Evolutionary conservation across 2,113 vertebrate genomes (phyloP).

Genomic region (Polypterus bichir): DNA sequence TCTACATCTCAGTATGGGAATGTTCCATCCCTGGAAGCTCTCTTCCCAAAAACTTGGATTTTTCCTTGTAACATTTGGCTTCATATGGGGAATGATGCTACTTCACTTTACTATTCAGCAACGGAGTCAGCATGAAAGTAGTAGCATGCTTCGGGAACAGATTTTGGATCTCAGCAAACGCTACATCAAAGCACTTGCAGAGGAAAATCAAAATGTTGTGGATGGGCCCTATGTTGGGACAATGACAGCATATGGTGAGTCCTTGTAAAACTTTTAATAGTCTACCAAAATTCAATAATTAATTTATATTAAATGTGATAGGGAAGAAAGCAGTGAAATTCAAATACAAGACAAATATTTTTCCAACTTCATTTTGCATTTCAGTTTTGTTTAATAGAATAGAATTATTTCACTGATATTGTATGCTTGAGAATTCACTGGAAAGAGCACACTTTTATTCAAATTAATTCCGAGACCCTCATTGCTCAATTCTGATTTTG

Average conservation of each 20-base stretch:
- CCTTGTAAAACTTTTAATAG: no score
- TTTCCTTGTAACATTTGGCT: slow-evolving; percentile 93
- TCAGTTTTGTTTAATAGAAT: no score
- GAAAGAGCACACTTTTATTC: no score
- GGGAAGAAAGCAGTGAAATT: no score
- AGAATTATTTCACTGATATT: no score
- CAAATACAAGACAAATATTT: no score
- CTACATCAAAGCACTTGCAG: slow-evolving; percentile 91
- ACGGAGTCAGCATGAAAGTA: slow-evolving; percentile 83
- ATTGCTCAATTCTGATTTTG: no score
- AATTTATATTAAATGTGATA: no score
- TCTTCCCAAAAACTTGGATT: slow-evolving; percentile 97
- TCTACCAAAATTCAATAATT: no score
- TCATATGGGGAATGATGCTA: slow-evolving; percentile 99
- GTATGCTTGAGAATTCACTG: no score
- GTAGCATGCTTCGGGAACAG: slow-evolving; percentile 81
- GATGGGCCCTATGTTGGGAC: slow-evolving; percentile 94
- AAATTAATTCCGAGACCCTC: no score
- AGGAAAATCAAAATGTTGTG: slow-evolving; percentile 90
- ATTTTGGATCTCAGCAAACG: slow-evolving; percentile 97
- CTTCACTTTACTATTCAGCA: slow-evolving; percentile 98
- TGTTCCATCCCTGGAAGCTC: slow-evolving; percentile 83
- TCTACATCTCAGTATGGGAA: slow-evolving; percentile 58
- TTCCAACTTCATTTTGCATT: no score
- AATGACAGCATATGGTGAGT: slow-evolving; percentile 94